Conservation (phyloP, 2,113 vertebrate genomes). For the Leucoraja erinaceus region DNA sequence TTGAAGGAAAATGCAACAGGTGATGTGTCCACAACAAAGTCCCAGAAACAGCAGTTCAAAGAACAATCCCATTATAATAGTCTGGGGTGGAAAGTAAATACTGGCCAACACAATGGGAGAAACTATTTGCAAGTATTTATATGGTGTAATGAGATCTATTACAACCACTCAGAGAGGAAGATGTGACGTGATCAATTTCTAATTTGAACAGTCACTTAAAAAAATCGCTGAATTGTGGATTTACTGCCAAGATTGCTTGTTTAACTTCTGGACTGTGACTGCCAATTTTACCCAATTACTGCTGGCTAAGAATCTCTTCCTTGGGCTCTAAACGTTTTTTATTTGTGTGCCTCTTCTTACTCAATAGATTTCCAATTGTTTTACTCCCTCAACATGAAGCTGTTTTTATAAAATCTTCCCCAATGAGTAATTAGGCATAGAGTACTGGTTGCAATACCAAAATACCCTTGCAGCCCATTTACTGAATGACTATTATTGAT, state of each 20-base stretch:
- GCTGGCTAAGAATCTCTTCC: neutral
- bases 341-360: neutral
- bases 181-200: neutral
- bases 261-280: neutral
- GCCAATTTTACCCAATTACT: neutral
- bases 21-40: neutral
- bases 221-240: neutral
- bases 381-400: neutral
- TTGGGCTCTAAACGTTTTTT: neutral
- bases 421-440: neutral
- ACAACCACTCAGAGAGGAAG: neutral
- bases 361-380: neutral
- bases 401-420: neutral
- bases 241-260: neutral
- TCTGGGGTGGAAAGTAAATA: neutral
- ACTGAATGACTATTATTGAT: neutral
- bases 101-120: neutral
- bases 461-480: neutral
- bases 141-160: neutral
- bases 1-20: neutral
- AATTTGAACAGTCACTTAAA: neutral
- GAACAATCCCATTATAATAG: neutral
- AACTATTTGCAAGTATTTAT: neutral
- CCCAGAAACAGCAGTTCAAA: neutral
- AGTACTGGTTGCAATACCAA: neutral